Percentiles rank a stretch among this genome's conserved stretches.
Evolutionary conservation across 2,113 vertebrate species (phyloP).

Genomic region (Poeciliopsis occidentalis): DNA sequence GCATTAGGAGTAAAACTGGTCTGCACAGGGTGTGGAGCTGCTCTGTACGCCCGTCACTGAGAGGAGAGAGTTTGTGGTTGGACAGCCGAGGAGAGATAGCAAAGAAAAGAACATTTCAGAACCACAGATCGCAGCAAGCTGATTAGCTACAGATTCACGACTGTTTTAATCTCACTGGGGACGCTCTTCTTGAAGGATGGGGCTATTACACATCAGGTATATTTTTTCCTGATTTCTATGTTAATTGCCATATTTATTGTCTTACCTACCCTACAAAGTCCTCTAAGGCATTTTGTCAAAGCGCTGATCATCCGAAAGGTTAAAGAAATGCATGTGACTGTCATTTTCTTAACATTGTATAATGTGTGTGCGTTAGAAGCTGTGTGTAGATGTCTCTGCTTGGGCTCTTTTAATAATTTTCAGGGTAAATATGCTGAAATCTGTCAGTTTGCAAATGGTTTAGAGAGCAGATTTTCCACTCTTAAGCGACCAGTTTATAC

Average conservation of each 20-base stretch:
- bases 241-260: background rate
- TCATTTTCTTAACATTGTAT: slow-evolving; percentile 13
- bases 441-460: background rate
- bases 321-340: background rate
- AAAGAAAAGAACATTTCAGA: background rate
- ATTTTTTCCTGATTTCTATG: background rate
- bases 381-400: slow-evolving; percentile 3
- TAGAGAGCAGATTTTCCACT: background rate
- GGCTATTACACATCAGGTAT: slow-evolving; percentile 58
- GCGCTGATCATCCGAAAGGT: background rate
- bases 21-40: background rate
- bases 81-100: background rate
- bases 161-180: slow-evolving; percentile 44
- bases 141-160: slow-evolving; percentile 35
- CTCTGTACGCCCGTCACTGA: background rate
- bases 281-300: background rate
- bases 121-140: slow-evolving; percentile 29
- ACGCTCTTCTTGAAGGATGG: slow-evolving; percentile 42
- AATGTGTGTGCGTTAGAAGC: slow-evolving; percentile 16
- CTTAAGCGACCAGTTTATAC: background rate
- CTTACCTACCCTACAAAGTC: background rate
- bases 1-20: background rate
- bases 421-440: background rate
- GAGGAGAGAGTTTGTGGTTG: slow-evolving; percentile 6
- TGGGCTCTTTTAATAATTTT: background rate